Conservation (phyloP, 2,888 invertebrate genomes). For the Nebria salina region DNA sequence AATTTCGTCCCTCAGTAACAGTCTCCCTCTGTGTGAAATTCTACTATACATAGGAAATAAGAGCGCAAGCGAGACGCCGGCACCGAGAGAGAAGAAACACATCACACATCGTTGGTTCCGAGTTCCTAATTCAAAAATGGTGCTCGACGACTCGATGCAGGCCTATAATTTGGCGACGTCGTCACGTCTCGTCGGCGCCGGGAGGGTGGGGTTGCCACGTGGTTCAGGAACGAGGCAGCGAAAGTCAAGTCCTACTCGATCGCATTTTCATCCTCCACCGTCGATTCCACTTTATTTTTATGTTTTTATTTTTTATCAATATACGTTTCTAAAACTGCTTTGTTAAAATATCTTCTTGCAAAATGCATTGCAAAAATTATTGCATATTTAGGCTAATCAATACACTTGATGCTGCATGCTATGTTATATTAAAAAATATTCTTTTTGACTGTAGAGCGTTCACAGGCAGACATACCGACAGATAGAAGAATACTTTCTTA, state of each 20-base stretch:
- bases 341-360: no score
- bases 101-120: constrained; percentile 46
- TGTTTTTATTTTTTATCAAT: not conserved
- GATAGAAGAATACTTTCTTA: no score
- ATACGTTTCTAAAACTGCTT: no score
- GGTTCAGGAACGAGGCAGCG: constrained; percentile 51
- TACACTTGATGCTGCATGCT: no score
- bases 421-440: no score
- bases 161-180: constrained; percentile 50
- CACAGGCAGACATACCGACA: no score
- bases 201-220: constrained; percentile 54
- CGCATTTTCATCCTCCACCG: not conserved
- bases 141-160: constrained; percentile 40
- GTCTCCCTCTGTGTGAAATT: constrained; percentile 12
- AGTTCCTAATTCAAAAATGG: constrained; percentile 47
- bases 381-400: no score
- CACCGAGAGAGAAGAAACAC: constrained; percentile 13
- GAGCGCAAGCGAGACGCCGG: not conserved
- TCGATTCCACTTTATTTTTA: not conserved
- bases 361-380: no score
- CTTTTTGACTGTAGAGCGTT: no score
- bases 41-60: constrained; percentile 12
- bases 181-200: constrained; percentile 32
- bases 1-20: constrained; percentile 10
- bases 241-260: not conserved